Evolutionary conservation across 2,113 vertebrate species (phyloP), one percentile per base, ranked within the genome.

Genomic region (Lathamus discolor): DNA sequence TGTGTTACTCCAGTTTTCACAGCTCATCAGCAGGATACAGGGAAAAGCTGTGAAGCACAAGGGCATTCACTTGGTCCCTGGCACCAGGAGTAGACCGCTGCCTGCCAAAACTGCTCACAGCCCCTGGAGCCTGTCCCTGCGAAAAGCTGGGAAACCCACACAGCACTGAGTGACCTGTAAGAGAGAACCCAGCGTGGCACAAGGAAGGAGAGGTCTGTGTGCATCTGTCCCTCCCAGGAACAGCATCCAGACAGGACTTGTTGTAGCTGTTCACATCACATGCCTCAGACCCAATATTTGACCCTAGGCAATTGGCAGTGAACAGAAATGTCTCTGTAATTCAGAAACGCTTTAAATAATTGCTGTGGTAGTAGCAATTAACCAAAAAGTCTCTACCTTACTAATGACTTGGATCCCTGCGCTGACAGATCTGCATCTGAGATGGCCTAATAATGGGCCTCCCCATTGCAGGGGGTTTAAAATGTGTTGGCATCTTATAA

Each of bases 401-500:
- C 13, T 79, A 92, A 86, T 73, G 85, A 83, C 55, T 68, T 29
- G 28, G 15, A 83, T 75, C 29, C 4, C 44, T 75, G 16, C 1
- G 0, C 76, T 83, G 73, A 63, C 64, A 57, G 76, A 88, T 48
- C 55, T 12, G 7, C 31, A 61, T 77, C 76, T 51, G 90, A 46
- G 46, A 55, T 51, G 33, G 62, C 24, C 48, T 68, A 92, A 73
- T 78, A 81, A 92, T 20, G 83, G 29, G 39, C 25, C 54, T 92
- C 92, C 48, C 68, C 29, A n/a, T 54, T 59, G 20, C 11, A 67
- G 16, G 15, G 29, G 7, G 77, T 95, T 61, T 5, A 28, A 92
- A 81, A 90, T 93, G 86, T 95, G 94, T 48, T 90, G 64, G 25
- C 63, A 66, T 85, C 35, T 87, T 87, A 29, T 62, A 83, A 54